A percentile compares a stretch with the other conserved stretches of the same genome.
These are phyloP conservation scores for Ara ararauna DNA, from an alignment of 2,797 vertebrate species.

Conservation along the genomic window DNA sequence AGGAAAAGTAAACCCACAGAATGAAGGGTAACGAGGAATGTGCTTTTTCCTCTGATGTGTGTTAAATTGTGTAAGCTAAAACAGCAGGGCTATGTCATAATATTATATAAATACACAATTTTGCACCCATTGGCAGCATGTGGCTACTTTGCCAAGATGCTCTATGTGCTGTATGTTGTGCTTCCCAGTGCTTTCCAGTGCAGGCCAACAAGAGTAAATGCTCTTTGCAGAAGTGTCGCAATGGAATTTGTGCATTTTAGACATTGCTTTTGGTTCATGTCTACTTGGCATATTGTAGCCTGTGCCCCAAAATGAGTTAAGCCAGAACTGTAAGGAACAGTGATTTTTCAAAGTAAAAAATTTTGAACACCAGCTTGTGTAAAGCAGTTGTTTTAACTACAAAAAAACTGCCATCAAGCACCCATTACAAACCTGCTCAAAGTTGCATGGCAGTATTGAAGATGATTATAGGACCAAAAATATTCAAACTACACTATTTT, in stretches of 20 bases:
- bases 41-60: background rate
- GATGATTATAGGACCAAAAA: slow-evolving; percentile 63
- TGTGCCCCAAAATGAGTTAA: background rate
- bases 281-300: background rate
- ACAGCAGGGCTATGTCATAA: background rate
- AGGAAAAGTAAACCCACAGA: background rate
- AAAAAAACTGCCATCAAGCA: background rate
- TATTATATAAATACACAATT: background rate
- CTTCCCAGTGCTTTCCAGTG: background rate
- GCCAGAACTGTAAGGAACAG: background rate
- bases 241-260: background rate
- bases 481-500: slow-evolving; percentile 66
- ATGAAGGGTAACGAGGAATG: background rate
- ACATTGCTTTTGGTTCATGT: background rate
- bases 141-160: background rate
- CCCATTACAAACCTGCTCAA: slow-evolving; percentile 66
- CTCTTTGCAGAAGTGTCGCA: background rate
- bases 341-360: background rate
- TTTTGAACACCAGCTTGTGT: background rate
- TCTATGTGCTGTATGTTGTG: background rate
- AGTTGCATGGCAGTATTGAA: slow-evolving; percentile 69
- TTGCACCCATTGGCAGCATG: background rate
- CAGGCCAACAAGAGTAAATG: background rate
- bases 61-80: background rate
- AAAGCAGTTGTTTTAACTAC: background rate